These are phyloP conservation scores for Eueides isabella DNA, from an alignment of 1,140 invertebrate genomes.

Conservation along the genomic window DNA sequence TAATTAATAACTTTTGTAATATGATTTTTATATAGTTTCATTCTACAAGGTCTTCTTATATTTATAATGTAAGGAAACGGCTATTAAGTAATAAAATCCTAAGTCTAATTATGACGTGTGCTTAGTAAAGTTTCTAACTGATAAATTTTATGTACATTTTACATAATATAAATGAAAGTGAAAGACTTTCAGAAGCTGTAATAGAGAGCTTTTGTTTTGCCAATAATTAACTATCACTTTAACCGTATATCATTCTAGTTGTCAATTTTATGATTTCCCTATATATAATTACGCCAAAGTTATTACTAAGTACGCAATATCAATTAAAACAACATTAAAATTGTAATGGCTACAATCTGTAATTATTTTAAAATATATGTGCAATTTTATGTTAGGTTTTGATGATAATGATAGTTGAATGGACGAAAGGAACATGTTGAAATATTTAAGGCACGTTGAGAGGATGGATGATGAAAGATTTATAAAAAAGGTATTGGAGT, in stretches of 20 bases:
- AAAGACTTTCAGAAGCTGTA: background rate
- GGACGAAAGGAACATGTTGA: background rate
- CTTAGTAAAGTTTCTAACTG: background rate
- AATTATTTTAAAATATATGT: background rate
- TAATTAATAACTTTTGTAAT: background rate
- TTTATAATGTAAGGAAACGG: background rate
- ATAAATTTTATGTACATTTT: conserved; percentile 13
- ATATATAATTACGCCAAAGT: background rate
- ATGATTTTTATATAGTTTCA: background rate
- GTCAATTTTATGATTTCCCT: background rate
- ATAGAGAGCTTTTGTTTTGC: background rate
- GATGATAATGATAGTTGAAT: background rate
- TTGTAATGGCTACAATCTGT: background rate
- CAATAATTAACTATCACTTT: background rate
- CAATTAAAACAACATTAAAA: background rate
- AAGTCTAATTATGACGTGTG: background rate
- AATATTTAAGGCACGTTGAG: background rate
- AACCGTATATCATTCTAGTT: background rate
- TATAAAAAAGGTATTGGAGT: background rate
- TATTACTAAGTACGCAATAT: background rate
- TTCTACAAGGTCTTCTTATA: background rate
- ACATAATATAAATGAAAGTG: conserved; percentile 13
- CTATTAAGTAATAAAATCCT: background rate
- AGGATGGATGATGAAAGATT: background rate
- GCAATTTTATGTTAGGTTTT: background rate